phyloP scores from a whole-genome alignment of 2,797 vertebrate genomes.

The Varecia variegata region DNA sequence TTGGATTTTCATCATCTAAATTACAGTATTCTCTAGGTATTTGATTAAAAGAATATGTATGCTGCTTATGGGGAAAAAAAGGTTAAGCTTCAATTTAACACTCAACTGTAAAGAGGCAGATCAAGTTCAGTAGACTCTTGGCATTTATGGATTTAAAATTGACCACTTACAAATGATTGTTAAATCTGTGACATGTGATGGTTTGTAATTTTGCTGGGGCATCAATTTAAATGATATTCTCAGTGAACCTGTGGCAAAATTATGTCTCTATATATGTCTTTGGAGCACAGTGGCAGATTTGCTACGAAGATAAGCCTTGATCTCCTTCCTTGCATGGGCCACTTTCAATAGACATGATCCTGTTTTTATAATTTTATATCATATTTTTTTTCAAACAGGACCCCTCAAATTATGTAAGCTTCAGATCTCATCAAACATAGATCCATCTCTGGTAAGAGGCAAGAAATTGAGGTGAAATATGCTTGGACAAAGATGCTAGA shows the following conservation, averaged over 20 bases:
- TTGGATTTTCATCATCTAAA: background rate
- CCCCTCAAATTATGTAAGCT: background rate
- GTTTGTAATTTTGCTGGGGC: background rate
- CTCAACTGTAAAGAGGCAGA: background rate
- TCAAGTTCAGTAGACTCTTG: background rate
- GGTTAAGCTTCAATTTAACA: background rate
- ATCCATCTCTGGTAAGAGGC: background rate
- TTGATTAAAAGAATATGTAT: background rate
- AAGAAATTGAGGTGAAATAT: background rate
- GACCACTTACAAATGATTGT: background rate
- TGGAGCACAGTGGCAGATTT: background rate
- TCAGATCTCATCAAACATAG: background rate
- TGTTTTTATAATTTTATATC: background rate
- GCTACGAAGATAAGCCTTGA: background rate
- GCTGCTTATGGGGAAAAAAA: background rate
- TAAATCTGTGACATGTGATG: background rate
- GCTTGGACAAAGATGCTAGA: background rate
- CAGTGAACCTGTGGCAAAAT: background rate
- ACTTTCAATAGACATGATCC: background rate
- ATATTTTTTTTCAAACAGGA: conserved; percentile 15
- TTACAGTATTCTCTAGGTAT: background rate
- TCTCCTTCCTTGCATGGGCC: background rate
- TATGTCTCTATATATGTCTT: background rate
- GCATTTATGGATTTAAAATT: conserved; percentile 41
- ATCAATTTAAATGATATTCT: background rate